phyloP scores from a whole-genome alignment of 2,797 vertebrate species.

The Chelonia mydas region DNA sequence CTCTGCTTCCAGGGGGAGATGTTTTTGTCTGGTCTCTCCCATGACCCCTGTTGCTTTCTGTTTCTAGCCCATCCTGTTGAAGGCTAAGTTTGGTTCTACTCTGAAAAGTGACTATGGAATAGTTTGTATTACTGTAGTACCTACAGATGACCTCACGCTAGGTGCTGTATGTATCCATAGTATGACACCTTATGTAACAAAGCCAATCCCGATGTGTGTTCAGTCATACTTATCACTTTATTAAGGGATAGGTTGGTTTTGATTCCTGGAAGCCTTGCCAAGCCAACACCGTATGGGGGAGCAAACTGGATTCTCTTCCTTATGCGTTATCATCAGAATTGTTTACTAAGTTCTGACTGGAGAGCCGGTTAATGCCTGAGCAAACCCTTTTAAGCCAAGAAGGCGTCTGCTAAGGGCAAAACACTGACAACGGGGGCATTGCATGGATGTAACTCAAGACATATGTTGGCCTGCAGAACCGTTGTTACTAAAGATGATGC shows the following conservation, averaged over 20 bases:
- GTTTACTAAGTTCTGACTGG: conserved; percentile 2
- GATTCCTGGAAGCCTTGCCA: background rate
- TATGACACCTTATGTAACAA: background rate
- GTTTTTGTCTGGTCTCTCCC: background rate
- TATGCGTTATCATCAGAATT: conserved; percentile 35
- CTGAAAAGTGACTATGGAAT: background rate
- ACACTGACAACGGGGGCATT: fast-evolving
- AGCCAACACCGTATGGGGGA: background rate
- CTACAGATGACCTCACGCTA: background rate
- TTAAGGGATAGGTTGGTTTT: background rate
- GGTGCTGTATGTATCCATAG: background rate
- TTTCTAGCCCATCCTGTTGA: background rate
- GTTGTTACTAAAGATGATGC: background rate
- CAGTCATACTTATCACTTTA: background rate
- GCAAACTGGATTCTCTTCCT: background rate
- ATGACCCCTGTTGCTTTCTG: background rate
- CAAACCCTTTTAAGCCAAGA: background rate
- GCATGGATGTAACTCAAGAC: fast-evolving
- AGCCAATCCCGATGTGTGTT: background rate
- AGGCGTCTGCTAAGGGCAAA: background rate
- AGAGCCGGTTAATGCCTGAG: background rate
- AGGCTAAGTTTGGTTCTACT: background rate
- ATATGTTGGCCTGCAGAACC: background rate
- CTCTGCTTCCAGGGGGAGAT: background rate
- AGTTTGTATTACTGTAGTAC: background rate